phyloP scores from a whole-genome alignment of 1,140 invertebrate species.

The Scaptodrosophila lebanonensis region DNA sequence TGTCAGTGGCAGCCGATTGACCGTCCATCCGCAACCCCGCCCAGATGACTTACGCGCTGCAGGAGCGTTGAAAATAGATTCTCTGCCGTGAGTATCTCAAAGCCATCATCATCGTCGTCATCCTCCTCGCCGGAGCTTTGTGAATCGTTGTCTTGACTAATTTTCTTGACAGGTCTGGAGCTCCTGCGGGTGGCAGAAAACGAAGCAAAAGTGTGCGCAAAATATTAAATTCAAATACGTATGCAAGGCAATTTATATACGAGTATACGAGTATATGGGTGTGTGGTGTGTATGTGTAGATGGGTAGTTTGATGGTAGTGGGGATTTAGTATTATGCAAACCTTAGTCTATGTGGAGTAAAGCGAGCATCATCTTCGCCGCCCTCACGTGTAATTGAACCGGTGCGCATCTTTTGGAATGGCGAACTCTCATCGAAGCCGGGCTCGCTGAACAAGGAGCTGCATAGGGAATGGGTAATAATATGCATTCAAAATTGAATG shows the following conservation, averaged over 20 bases:
- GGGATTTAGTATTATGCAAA: too few relatives aligned
- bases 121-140: conserved; percentile 92
- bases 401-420: conserved; percentile 79
- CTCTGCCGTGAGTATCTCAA: conserved; percentile 92
- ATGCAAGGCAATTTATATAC: too few relatives aligned
- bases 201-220: conserved; percentile 3
- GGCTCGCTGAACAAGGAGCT: conserved; percentile 83
- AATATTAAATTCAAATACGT: conserved; percentile 19
- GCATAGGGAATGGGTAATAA: conserved; percentile 46
- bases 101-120: conserved; percentile 92
- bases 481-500: conserved; percentile 6
- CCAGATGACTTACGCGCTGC: conserved; percentile 82
- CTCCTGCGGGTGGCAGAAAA: conserved; percentile 78
- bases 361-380: conserved; percentile 78
- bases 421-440: conserved; percentile 85
- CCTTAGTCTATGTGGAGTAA: conserved; percentile 86
- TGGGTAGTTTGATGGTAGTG: neutral
- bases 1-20: neutral
- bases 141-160: conserved; percentile 85
- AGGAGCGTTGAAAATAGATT: conserved; percentile 92
- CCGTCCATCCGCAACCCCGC: neutral
- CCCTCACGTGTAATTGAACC: conserved; percentile 79
- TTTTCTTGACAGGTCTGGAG: conserved; percentile 83
- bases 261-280: too few relatives aligned
- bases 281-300: neutral